A percentile compares a stretch with the other conserved stretches of the same genome.
phyloP scores from a whole-genome alignment of 2,113 vertebrate species.

The Actinemys pallida region DNA sequence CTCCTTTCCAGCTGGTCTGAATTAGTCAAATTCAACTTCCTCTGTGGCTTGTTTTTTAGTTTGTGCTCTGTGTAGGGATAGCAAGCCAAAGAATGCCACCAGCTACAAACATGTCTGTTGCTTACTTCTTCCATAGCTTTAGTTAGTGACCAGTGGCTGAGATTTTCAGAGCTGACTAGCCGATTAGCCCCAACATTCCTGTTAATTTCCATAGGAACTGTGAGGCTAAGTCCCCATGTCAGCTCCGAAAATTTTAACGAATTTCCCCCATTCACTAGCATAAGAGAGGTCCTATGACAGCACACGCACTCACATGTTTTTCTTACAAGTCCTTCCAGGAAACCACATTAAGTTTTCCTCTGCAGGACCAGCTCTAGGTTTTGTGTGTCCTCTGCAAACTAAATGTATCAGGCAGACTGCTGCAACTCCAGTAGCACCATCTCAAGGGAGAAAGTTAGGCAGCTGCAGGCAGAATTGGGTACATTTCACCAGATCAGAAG shows the following conservation, averaged over 20 bases:
- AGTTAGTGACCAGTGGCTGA: no score
- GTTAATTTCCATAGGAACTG: no score
- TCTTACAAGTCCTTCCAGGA: not conserved
- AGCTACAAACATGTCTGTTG: no score
- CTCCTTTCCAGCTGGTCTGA: not conserved
- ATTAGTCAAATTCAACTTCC: not conserved
- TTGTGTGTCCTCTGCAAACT: not conserved
- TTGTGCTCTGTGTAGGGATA: not conserved
- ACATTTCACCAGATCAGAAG: not conserved
- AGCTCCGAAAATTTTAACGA: no score
- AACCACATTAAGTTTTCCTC: not conserved
- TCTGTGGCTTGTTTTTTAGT: not conserved
- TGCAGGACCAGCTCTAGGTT: not conserved
- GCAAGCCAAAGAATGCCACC: no score
- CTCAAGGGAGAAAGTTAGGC: not conserved
- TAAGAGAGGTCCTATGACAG: no score
- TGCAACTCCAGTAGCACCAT: not conserved
- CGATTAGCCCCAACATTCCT: no score
- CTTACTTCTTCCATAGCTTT: no score
- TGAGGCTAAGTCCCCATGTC: no score
- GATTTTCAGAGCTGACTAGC: no score
- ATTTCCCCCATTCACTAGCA: no score
- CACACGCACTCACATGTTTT: not conserved
- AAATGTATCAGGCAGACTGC: not conserved
- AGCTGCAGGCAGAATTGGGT: not conserved